These are phyloP conservation scores for Butorides virescens DNA, from an alignment of 2,113 vertebrate species.

Conservation along the genomic window DNA sequence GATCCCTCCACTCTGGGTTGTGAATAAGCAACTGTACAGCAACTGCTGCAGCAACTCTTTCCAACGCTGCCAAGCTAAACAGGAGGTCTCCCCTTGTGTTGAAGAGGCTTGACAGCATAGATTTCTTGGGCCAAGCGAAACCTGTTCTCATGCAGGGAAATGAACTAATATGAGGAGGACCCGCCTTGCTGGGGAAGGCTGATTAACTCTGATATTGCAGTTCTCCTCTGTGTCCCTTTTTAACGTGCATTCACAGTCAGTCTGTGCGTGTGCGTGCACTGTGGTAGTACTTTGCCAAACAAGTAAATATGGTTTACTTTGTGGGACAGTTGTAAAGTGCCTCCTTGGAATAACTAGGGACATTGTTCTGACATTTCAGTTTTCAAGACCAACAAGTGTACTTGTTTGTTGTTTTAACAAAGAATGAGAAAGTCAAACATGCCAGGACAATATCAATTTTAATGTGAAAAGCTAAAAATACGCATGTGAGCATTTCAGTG, in stretches of 20 bases:
- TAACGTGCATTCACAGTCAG: neutral
- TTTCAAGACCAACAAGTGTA: neutral
- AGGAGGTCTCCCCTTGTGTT: neutral
- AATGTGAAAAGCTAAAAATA: neutral
- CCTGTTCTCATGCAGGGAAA: neutral
- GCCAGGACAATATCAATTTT: neutral
- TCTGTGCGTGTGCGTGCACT: neutral
- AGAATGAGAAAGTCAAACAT: neutral
- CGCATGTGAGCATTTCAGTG: accelerated
- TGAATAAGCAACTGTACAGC: neutral
- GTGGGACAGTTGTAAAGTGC: neutral
- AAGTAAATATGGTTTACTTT: neutral
- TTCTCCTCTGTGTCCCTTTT: neutral
- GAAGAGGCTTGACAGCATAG: neutral
- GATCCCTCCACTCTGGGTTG: neutral
- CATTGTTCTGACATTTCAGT: accelerated
- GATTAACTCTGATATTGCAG: neutral
- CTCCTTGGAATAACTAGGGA: neutral
- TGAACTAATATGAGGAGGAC: neutral
- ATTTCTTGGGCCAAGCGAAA: neutral
- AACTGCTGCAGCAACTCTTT: neutral
- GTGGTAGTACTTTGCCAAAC: neutral
- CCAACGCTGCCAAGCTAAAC: neutral
- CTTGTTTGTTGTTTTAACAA: neutral
- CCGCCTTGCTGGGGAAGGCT: neutral